A percentile compares a stretch with the other conserved stretches of the same genome.
phyloP scores from a whole-genome alignment of 2,888 invertebrate genomes.

The Morpho deidamia region DNA sequence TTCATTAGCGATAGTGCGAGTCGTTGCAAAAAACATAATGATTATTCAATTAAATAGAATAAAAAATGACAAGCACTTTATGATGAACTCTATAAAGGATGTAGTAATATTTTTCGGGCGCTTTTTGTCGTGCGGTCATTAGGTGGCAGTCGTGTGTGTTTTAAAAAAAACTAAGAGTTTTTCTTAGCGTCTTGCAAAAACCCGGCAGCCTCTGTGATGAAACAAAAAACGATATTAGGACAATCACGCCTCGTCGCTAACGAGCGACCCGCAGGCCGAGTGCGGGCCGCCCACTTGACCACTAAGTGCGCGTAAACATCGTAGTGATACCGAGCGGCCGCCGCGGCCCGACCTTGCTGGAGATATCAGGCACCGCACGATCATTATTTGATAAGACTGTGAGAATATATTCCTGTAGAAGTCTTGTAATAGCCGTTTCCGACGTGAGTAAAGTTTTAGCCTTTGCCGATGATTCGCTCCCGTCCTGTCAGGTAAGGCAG shows the following conservation, averaged over 20 bases:
- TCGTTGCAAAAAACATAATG: background rate
- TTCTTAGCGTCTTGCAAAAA: background rate
- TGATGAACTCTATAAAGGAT: background rate
- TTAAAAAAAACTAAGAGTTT: conserved; percentile 2
- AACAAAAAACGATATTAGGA: conserved; percentile 3
- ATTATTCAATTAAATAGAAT: background rate
- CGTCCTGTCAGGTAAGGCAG: too few species aligned
- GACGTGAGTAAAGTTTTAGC: too few species aligned
- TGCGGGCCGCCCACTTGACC: conserved; percentile 3
- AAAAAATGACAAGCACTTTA: background rate
- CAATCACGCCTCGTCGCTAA: background rate
- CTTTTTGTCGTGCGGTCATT: background rate
- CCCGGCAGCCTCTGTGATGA: background rate
- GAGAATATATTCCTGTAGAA: too few species aligned
- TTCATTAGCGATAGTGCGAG: too few species aligned
- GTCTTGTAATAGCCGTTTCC: too few species aligned
- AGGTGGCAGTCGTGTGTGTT: conserved; percentile 3
- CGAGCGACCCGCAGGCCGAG: conserved; percentile 3
- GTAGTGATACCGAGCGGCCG: conserved; percentile 16
- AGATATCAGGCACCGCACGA: conserved; percentile 9
- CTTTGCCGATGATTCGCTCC: too few species aligned
- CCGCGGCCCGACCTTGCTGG: conserved; percentile 22
- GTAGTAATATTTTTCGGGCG: background rate
- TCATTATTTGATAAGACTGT: conserved; percentile 5
- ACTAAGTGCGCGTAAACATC: conserved; percentile 11